phyloP scores from a whole-genome alignment of 2,797 vertebrate genomes.

The Platyrinchus mystaceus region DNA sequence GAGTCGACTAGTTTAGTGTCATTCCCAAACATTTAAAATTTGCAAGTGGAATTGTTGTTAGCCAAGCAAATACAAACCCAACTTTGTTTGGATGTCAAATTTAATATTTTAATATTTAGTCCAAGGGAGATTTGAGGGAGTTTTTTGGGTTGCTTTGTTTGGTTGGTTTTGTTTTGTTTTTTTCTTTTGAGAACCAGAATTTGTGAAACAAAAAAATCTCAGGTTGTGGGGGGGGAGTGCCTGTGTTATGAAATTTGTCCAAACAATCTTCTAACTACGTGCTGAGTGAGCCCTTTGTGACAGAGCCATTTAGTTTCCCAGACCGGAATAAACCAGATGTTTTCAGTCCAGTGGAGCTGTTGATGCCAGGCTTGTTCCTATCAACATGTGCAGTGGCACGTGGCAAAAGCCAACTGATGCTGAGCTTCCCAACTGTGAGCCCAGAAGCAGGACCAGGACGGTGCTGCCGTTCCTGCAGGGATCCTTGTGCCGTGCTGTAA shows the following conservation, averaged over 20 bases:
- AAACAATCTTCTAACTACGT: not conserved
- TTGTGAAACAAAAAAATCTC: not conserved
- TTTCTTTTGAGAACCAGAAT: not conserved
- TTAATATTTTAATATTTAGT: not conserved
- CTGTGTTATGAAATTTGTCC: not conserved
- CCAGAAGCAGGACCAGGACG: not conserved
- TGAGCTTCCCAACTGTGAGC: not conserved
- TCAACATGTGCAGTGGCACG: not conserved
- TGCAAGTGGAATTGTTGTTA: not conserved
- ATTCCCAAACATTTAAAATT: not conserved
- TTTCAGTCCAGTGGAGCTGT: not conserved
- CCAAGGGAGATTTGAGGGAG: not conserved
- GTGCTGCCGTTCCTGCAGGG: accelerated
- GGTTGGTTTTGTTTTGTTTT: not conserved
- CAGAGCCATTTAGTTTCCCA: not conserved
- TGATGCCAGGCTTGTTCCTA: not conserved
- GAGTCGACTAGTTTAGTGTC: not conserved
- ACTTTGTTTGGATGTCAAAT: not conserved
- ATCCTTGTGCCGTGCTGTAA: not conserved
- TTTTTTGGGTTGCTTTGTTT: not conserved
- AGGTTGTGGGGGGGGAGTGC: accelerated
- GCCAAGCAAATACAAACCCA: not conserved
- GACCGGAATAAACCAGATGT: not conserved
- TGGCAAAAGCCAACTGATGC: not conserved
- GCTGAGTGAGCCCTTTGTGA: not conserved